Evolutionary conservation across 2,888 invertebrate species (phyloP).

Genomic region (Euphydryas editha): DNA sequence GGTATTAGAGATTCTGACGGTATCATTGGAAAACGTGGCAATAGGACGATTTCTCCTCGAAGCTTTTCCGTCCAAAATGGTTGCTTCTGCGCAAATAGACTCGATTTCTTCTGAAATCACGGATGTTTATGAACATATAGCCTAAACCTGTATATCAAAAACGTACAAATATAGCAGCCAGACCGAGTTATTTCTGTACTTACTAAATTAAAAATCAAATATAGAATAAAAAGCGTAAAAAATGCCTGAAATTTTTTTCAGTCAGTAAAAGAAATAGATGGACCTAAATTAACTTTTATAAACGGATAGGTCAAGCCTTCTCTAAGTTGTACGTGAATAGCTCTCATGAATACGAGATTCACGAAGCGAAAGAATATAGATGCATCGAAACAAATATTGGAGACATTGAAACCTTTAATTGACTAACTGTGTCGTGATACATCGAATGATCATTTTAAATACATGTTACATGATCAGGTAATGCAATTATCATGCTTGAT

Average conservation of each 20-base stretch:
- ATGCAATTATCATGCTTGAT: background rate
- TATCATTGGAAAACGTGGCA: too few species aligned
- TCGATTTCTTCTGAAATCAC: too few species aligned
- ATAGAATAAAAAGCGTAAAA: too few species aligned
- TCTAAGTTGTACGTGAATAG: conserved; percentile 18
- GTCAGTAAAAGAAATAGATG: background rate
- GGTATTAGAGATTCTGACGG: too few species aligned
- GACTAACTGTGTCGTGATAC: background rate
- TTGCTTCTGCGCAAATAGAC: too few species aligned
- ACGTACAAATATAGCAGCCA: too few species aligned
- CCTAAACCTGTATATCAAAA: too few species aligned
- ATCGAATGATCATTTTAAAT: background rate
- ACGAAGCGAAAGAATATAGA: conserved; percentile 4
- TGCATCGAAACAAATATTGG: conserved; percentile 3
- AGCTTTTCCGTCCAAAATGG: too few species aligned
- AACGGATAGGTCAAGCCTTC: conserved; percentile 27
- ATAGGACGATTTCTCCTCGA: too few species aligned
- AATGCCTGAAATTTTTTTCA: background rate
- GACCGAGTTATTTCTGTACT: too few species aligned
- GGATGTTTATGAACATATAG: too few species aligned
- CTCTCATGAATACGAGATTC: conserved; percentile 9
- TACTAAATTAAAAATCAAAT: too few species aligned
- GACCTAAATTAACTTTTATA: conserved; percentile 19
- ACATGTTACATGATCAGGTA: background rate
- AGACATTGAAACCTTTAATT: background rate